Evolutionary conservation across 2,888 invertebrate species (phyloP), one percentile per base, ranked within the genome.

Genomic region (Drosophila monieri): DNA sequence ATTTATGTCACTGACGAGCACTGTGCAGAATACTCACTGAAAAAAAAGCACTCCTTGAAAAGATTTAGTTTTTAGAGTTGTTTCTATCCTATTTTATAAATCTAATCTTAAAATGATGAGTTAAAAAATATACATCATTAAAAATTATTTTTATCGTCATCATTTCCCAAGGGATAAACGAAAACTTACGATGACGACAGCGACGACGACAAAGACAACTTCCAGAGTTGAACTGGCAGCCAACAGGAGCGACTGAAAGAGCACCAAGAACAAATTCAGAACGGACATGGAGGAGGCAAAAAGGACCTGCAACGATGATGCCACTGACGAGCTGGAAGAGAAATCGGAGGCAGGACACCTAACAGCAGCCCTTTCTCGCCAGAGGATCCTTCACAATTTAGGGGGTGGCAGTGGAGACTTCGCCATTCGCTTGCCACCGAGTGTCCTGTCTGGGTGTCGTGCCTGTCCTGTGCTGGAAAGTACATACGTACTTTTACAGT

Each of bases 1-100:
- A 84, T 88, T 88, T 88, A 88, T 85, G 84, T 72, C 80, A 77
- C 75, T 74, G 80, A 73, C 65, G 69, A 81, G 39, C 72, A 61
- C 21, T 57, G 62, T 43, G 55, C 35, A 39, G 23, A 56, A 41
- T 60, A 62, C 58, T 3, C 48, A 71, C 47, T 49, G 49, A 8
- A 52, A 30, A 68, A 48, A 52, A 10, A 8, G n/a, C 4, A 12
- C 2, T 0, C 18, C 1, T 9, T 8, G 0, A 54, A 14, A 21
- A 5, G n/a, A 18, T 14, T 14, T 2, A 3, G 6, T 15, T 14
- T 10, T 37, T 8, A 27, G 0, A 1, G 2, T 3, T n/a, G 0
- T 15, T 2, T 35, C 4, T 4, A 54, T 15, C 10, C 27, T 39
- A 25, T 49, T 49, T 47, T 49, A 10, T 21, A 27, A 2, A 37